phyloP scores from a whole-genome alignment of 1,140 invertebrate species.

The Papilio helenus region DNA sequence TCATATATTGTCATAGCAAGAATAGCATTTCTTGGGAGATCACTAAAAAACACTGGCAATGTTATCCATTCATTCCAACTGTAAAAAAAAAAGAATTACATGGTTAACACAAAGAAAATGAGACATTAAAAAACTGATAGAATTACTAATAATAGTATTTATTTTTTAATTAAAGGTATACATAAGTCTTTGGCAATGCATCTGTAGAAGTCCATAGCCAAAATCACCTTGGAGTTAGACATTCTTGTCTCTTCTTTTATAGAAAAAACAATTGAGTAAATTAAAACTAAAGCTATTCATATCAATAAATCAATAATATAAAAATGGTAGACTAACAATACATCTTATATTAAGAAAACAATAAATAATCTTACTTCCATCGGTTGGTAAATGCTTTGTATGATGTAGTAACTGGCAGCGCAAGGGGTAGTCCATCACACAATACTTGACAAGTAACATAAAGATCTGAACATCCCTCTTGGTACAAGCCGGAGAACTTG shows the following conservation, averaged over 20 bases:
- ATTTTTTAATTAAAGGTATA: too few relatives aligned
- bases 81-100: constrained; percentile 48
- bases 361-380: constrained; percentile 90
- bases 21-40: constrained; percentile 94
- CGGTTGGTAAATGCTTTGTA: constrained; percentile 96
- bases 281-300: too few relatives aligned
- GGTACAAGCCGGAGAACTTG: constrained; percentile 95
- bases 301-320: too few relatives aligned
- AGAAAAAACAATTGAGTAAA: too few relatives aligned
- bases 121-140: neutral
- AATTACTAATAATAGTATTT: too few relatives aligned
- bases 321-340: too few relatives aligned
- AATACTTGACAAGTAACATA: constrained; percentile 95
- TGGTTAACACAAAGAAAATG: neutral
- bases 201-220: too few relatives aligned
- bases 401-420: constrained; percentile 94
- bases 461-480: constrained; percentile 92
- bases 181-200: too few relatives aligned
- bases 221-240: too few relatives aligned
- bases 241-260: too few relatives aligned
- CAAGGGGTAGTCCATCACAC: constrained; percentile 91
- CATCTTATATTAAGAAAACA: too few relatives aligned
- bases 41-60: constrained; percentile 95
- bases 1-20: constrained; percentile 97
- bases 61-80: constrained; percentile 99